A percentile compares a stretch with the other conserved stretches of the same genome.
Conservation (phyloP, 2,113 vertebrate species). For the Illadopsis cleaveri region DNA sequence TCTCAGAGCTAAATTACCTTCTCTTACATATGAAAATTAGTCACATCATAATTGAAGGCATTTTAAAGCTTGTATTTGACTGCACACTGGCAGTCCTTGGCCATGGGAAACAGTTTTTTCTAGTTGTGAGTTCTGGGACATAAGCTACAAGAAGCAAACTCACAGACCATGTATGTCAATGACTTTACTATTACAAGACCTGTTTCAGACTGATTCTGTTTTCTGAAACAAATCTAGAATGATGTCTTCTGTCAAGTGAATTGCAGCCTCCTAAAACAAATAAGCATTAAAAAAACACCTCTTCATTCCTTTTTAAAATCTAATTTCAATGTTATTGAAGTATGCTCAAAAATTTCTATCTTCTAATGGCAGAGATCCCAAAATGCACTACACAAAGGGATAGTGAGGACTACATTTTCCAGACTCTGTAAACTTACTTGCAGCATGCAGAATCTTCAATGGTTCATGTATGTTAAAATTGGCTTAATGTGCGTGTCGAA, state of each 20-base stretch:
- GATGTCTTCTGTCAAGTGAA: not conserved
- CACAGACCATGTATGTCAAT: not conserved
- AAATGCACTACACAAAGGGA: not conserved
- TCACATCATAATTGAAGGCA: not conserved
- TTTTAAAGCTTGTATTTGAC: not conserved
- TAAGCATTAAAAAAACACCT: not conserved
- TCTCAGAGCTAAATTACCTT: not conserved
- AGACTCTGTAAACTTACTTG: not conserved
- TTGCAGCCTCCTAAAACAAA: not conserved
- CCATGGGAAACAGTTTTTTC: not conserved
- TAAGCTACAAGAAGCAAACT: not conserved
- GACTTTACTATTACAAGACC: not conserved
- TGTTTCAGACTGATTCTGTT: not conserved
- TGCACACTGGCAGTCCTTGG: not conserved
- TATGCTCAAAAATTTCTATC: not conserved
- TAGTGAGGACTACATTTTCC: not conserved
- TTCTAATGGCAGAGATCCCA: not conserved
- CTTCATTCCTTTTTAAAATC: not conserved
- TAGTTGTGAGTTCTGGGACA: not conserved
- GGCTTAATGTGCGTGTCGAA: rapidly evolving
- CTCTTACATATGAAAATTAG: not conserved
- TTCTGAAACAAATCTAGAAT: conserved; percentile 2
- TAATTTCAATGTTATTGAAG: not conserved
- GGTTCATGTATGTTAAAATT: not conserved
- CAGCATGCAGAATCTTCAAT: not conserved